Percentiles rank a stretch among this genome's conserved stretches.
These are phyloP conservation scores for Parambassis ranga DNA, from an alignment of 2,797 vertebrate species.

Conservation along the genomic window DNA sequence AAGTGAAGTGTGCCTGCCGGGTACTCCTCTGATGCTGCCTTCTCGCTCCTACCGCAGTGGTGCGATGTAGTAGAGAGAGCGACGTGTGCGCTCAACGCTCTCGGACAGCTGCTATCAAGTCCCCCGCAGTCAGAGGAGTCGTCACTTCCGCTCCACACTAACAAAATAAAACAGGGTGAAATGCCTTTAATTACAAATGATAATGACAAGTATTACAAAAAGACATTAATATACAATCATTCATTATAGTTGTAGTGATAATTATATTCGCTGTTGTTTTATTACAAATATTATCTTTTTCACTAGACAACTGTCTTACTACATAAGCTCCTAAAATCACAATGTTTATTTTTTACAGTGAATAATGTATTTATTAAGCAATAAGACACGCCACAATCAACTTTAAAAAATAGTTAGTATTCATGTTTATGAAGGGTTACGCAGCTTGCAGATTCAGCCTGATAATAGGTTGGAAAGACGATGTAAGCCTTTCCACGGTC, in stretches of 20 bases:
- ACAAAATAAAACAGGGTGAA: conserved; percentile 45
- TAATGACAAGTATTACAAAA: no score
- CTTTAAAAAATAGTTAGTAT: no score
- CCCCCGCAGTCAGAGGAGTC: rapidly evolving
- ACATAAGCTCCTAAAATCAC: no score
- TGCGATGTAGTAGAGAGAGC: conserved; percentile 65
- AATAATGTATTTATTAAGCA: neutral
- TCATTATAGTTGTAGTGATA: no score
- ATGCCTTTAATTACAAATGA: no score
- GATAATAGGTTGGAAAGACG: no score
- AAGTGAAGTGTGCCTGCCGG: conserved; percentile 46
- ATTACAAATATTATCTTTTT: no score
- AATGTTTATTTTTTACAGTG: neutral
- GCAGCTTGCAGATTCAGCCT: neutral
- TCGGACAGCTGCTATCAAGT: conserved; percentile 47
- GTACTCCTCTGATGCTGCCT: conserved; percentile 41
- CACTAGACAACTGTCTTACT: no score
- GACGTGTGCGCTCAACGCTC: conserved; percentile 61
- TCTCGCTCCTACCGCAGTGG: conserved; percentile 76
- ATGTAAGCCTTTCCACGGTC: no score
- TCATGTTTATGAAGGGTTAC: neutral
- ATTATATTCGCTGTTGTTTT: no score
- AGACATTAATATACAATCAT: no score
- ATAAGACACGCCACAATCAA: neutral
- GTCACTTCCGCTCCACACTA: conserved; percentile 16